Evolutionary conservation across 2,797 vertebrate species (phyloP).

Genomic region (Ptychobarbus kaznakovi): DNA sequence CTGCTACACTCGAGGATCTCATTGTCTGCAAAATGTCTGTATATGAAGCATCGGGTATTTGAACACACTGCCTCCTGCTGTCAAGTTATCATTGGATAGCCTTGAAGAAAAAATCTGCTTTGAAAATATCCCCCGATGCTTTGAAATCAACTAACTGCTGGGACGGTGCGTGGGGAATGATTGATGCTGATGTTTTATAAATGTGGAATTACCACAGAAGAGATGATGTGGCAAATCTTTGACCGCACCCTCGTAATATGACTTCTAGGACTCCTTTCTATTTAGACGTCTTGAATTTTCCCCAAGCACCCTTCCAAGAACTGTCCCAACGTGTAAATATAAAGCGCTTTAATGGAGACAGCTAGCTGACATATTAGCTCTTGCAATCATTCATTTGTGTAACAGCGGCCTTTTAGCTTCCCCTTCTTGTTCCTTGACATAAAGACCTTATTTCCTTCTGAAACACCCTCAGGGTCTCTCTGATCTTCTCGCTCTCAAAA

Average conservation of each 20-base stretch:
- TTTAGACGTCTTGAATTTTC: slow-evolving; percentile 35
- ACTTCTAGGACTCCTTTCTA: slow-evolving; percentile 25
- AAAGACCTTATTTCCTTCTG: slow-evolving; percentile 45
- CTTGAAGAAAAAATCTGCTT: slow-evolving; percentile 57
- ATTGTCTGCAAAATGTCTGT: slow-evolving; percentile 6
- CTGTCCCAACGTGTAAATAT: slow-evolving; percentile 33
- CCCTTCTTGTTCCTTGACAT: not conserved
- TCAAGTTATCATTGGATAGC: slow-evolving; percentile 56
- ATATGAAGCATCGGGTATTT: slow-evolving; percentile 45
- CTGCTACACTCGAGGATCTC: slow-evolving; percentile 1
- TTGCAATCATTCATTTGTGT: slow-evolving; percentile 19
- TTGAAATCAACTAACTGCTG: slow-evolving; percentile 42
- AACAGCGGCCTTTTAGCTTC: slow-evolving; percentile 26
- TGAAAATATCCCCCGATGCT: slow-evolving; percentile 52
- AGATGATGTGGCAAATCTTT: slow-evolving; percentile 59
- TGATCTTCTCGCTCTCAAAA: slow-evolving; percentile 45
- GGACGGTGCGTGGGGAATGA: slow-evolving; percentile 42
- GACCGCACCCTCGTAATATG: slow-evolving; percentile 41
- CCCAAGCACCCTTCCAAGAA: slow-evolving; percentile 33
- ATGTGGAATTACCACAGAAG: slow-evolving; percentile 60
- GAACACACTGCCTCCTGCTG: slow-evolving; percentile 47
- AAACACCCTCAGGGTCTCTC: slow-evolving; percentile 28
- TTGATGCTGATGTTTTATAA: slow-evolving; percentile 58
- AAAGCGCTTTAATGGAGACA: slow-evolving; percentile 28
- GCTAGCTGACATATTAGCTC: slow-evolving; percentile 20